These are phyloP conservation scores for Erethizon dorsatum DNA, from an alignment of 2,797 vertebrate species.

Conservation along the genomic window DNA sequence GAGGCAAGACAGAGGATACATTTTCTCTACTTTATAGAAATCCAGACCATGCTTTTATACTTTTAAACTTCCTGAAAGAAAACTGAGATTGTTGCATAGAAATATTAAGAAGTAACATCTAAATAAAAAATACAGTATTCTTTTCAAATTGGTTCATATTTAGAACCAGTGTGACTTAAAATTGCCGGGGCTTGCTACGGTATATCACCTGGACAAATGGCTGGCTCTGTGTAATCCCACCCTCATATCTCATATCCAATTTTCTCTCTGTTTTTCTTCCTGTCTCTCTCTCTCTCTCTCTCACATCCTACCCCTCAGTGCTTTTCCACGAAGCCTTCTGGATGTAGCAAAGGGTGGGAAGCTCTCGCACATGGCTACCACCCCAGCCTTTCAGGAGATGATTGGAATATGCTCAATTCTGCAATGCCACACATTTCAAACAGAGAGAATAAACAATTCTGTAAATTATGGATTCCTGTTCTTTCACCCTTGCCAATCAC, in stretches of 20 bases:
- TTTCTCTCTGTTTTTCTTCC: too few species aligned
- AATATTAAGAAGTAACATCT: not conserved
- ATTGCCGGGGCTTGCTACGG: rapidly evolving
- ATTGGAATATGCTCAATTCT: not conserved
- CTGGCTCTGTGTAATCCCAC: not conserved
- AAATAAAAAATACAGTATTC: constrained; percentile 1
- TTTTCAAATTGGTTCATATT: constrained; percentile 25
- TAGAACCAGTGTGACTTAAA: not conserved
- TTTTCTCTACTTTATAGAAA: constrained; percentile 2
- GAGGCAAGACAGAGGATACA: not conserved
- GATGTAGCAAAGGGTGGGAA: not conserved
- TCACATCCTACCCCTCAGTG: not conserved
- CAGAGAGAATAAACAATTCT: not conserved
- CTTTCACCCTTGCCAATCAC: not conserved
- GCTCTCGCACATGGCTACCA: not conserved
- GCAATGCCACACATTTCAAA: not conserved
- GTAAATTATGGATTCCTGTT: not conserved
- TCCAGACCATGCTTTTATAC: not conserved
- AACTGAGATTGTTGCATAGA: not conserved
- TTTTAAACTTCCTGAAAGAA: not conserved
- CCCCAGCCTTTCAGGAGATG: not conserved
- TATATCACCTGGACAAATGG: not conserved
- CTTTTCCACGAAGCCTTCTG: not conserved
- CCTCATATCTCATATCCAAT: not conserved
- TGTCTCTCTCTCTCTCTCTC: too few species aligned